Evolutionary conservation across 2,113 vertebrate genomes (phyloP).

Genomic region (Esox niger): DNA sequence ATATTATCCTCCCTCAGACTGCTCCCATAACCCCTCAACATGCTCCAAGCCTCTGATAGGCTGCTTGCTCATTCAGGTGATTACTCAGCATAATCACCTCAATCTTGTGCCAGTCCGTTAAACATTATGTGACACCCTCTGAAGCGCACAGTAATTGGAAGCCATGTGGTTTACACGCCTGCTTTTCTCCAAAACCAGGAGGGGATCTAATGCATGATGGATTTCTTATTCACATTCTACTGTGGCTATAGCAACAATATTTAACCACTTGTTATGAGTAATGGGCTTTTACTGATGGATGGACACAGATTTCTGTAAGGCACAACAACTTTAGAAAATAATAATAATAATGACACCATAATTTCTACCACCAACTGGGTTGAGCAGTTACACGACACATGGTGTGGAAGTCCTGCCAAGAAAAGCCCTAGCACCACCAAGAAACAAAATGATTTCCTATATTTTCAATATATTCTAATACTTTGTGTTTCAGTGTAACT

Average conservation of each 20-base stretch:
- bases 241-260: slow-evolving; percentile 19
- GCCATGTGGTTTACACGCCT: slow-evolving; percentile 13
- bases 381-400: too few relatives aligned
- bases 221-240: slow-evolving; percentile 13
- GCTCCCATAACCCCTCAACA: background rate
- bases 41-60: background rate
- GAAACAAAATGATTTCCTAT: too few relatives aligned
- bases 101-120: slow-evolving; percentile 7
- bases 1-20: background rate
- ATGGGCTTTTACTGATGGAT: background rate
- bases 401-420: background rate
- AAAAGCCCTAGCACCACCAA: too few relatives aligned
- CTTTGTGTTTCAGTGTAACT: too few relatives aligned
- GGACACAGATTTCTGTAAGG: background rate
- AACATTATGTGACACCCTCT: slow-evolving; percentile 3
- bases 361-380: background rate
- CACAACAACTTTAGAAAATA: background rate
- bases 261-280: slow-evolving; percentile 12
- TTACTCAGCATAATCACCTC: slow-evolving; percentile 12
- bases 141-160: slow-evolving; percentile 6
- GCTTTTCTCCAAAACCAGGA: background rate
- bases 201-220: slow-evolving; percentile 16
- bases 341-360: background rate
- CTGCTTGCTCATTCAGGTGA: background rate
- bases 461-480: too few relatives aligned